Evolutionary conservation across 2,113 vertebrate species (phyloP).

Genomic region (Oxyura jamaicensis): DNA sequence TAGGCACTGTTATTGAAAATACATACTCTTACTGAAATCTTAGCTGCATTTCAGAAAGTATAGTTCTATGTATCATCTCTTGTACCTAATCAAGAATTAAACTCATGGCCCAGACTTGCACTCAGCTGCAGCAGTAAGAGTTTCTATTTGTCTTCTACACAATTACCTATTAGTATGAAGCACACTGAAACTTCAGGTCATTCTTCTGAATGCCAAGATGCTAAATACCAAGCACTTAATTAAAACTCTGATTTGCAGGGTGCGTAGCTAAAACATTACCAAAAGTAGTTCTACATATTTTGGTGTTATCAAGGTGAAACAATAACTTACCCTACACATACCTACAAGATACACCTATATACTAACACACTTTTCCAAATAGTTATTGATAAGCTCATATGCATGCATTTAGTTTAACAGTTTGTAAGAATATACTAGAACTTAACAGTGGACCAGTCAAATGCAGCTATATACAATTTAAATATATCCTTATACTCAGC

Average conservation of each 20-base stretch:
- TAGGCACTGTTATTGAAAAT: background rate
- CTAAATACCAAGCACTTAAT: background rate
- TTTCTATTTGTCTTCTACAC: background rate
- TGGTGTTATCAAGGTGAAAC: background rate
- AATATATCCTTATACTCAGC: background rate
- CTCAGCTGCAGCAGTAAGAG: background rate
- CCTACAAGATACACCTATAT: background rate
- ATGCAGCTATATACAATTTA: background rate
- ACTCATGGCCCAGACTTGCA: background rate
- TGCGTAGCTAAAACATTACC: background rate
- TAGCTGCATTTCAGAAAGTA: background rate
- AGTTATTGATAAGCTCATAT: background rate
- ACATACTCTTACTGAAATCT: background rate
- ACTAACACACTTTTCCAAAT: background rate
- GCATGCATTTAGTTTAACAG: background rate
- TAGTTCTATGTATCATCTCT: background rate
- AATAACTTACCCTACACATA: background rate
- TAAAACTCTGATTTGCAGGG: background rate
- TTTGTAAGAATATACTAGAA: background rate
- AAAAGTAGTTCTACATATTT: background rate
- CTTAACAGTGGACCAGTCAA: background rate
- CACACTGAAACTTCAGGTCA: background rate
- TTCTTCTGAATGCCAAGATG: background rate
- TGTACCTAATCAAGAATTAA: background rate
- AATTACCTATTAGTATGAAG: background rate